Conservation (phyloP, 2,113 vertebrate genomes). For the Myiopsitta monachus region DNA sequence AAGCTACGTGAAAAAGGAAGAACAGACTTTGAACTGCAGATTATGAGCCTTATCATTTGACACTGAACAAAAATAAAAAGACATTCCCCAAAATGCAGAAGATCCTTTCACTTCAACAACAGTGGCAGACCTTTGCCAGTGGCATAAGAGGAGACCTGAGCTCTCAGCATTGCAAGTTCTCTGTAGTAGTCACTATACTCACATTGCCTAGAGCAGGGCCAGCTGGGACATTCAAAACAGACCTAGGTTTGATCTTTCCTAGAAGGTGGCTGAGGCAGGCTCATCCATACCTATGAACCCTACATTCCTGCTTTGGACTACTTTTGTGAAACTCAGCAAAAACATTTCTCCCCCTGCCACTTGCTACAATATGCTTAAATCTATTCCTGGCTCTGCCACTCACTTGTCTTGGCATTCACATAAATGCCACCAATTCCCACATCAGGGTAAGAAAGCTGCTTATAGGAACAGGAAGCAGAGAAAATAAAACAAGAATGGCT, state of each 20-base stretch:
- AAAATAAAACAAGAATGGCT: not conserved
- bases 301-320: not conserved
- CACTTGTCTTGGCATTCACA: not conserved
- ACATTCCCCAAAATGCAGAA: not conserved
- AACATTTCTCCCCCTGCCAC: not conserved
- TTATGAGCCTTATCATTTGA: fast-evolving
- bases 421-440: not conserved
- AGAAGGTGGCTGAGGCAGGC: not conserved
- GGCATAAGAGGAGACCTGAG: not conserved
- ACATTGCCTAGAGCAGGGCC: not conserved
- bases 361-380: not conserved
- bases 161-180: not conserved
- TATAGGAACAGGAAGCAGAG: not conserved
- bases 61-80: not conserved
- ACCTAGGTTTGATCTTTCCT: not conserved
- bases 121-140: not conserved
- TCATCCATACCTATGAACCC: fast-evolving
- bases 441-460: not conserved
- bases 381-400: not conserved
- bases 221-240: not conserved
- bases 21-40: not conserved
- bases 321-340: not conserved
- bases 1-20: not conserved
- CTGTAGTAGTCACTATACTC: fast-evolving
- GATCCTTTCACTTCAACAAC: fast-evolving